Evolutionary conservation across 2,113 vertebrate genomes (phyloP).

Genomic region (Cheilinus undulatus): DNA sequence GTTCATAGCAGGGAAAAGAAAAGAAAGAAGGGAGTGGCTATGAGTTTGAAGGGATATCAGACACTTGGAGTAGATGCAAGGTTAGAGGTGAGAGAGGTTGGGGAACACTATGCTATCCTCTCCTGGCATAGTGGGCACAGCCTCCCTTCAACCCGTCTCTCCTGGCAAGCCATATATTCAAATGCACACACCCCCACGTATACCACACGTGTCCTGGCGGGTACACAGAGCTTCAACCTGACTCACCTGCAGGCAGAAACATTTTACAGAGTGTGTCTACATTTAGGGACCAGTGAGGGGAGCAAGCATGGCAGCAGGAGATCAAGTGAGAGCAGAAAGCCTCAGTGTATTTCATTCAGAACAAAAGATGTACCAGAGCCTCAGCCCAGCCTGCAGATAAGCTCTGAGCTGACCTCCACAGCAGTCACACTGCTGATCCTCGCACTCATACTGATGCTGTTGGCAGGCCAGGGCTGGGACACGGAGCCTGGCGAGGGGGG

Average conservation of each 20-base stretch:
- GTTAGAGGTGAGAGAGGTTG: constrained; percentile 83
- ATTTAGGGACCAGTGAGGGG: constrained; percentile 81
- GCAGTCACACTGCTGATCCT: constrained; percentile 82
- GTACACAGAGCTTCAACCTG: constrained; percentile 91
- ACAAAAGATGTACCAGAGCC: constrained; percentile 61
- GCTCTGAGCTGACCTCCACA: constrained; percentile 71
- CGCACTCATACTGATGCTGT: constrained; percentile 84
- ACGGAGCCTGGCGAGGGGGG: constrained; percentile 44
- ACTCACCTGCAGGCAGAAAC: constrained; percentile 91
- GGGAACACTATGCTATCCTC: constrained; percentile 86
- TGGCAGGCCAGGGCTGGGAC: constrained; percentile 68
- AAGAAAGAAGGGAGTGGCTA: constrained; percentile 57
- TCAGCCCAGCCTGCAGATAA: constrained; percentile 49
- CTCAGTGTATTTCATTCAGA: constrained; percentile 66
- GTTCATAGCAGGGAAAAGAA: constrained; percentile 80
- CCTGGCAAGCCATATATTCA: constrained; percentile 84
- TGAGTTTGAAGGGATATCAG: constrained; percentile 39
- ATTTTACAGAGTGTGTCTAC: constrained; percentile 92
- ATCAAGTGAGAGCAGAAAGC: constrained; percentile 85
- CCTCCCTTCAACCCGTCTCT: constrained; percentile 88
- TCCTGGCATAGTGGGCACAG: constrained; percentile 88
- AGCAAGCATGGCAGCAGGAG: constrained; percentile 79
- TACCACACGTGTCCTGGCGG: constrained; percentile 88
- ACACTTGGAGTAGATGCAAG: constrained; percentile 32
- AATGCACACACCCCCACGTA: constrained; percentile 62